phyloP scores from a whole-genome alignment of 2,888 invertebrate genomes.

The Pachymerium ferrugineum region DNA sequence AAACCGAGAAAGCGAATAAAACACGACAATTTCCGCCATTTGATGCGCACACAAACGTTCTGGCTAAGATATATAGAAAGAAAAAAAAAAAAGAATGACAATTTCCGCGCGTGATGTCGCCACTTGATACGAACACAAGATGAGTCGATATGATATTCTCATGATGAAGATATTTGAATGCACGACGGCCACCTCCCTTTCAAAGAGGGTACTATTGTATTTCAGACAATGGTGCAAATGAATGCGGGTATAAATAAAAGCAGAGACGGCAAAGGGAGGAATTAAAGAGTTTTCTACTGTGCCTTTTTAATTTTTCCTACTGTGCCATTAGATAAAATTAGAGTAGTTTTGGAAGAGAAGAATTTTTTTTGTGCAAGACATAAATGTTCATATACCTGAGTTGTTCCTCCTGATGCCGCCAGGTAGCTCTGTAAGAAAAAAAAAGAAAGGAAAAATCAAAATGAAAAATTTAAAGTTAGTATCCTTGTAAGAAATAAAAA shows the following conservation, averaged over 20 bases:
- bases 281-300: not conserved
- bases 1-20: too few species aligned
- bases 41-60: too few species aligned
- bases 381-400: conserved; percentile 28
- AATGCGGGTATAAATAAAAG: not conserved
- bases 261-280: not conserved
- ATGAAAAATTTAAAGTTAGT: not conserved
- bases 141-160: not conserved
- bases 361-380: not conserved
- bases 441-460: not conserved
- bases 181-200: not conserved
- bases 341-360: too few species aligned
- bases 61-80: too few species aligned
- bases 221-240: not conserved
- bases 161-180: not conserved
- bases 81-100: too few species aligned
- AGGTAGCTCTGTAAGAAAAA: not conserved
- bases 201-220: not conserved
- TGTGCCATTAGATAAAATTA: too few species aligned
- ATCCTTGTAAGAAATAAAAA: not conserved
- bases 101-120: not conserved
- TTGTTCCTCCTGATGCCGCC: conserved; percentile 25
- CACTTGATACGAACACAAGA: not conserved
- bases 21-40: not conserved
- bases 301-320: too few species aligned